Percentiles rank a stretch among this genome's conserved stretches.
Conservation (phyloP, 2,888 invertebrate genomes). For the Napeogenes sylphis region DNA sequence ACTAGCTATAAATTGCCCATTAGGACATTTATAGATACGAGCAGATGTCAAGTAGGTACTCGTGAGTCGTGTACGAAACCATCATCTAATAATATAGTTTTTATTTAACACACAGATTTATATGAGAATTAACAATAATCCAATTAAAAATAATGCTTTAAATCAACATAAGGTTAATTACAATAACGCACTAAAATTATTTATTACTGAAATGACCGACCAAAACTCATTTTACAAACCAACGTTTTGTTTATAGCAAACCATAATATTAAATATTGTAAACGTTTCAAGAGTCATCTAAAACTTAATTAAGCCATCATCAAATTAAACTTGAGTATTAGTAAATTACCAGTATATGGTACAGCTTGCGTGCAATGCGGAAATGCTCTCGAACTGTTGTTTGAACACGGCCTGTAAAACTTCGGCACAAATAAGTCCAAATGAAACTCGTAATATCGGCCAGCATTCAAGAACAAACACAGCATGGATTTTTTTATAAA, state of each 20-base stretch:
- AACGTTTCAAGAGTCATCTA: constrained; percentile 17
- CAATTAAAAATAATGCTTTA: too few relatives aligned
- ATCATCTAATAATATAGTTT: not conserved
- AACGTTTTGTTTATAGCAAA: too few relatives aligned
- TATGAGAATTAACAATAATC: too few relatives aligned
- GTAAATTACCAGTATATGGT: constrained; percentile 6
- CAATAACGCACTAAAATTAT: too few relatives aligned
- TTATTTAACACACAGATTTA: not conserved
- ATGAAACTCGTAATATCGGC: constrained; percentile 54
- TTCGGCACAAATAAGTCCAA: constrained; percentile 43
- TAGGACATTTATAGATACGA: not conserved
- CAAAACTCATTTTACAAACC: too few relatives aligned
- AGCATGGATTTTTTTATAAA: constrained; percentile 56
- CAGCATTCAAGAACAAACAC: constrained; percentile 40
- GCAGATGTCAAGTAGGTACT: not conserved
- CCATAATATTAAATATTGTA: constrained; percentile 7
- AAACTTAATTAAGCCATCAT: constrained; percentile 20
- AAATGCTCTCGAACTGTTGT: constrained; percentile 34
- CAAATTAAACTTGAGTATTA: constrained; percentile 17
- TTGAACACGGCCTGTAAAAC: constrained; percentile 46
- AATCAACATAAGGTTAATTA: too few relatives aligned
- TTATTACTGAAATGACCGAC: too few relatives aligned
- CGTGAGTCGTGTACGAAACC: not conserved
- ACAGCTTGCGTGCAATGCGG: constrained; percentile 19
- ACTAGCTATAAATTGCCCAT: constrained; percentile 6